Conservation (phyloP, 1,140 invertebrate genomes). For the Acromyrmex charruanus region DNA sequence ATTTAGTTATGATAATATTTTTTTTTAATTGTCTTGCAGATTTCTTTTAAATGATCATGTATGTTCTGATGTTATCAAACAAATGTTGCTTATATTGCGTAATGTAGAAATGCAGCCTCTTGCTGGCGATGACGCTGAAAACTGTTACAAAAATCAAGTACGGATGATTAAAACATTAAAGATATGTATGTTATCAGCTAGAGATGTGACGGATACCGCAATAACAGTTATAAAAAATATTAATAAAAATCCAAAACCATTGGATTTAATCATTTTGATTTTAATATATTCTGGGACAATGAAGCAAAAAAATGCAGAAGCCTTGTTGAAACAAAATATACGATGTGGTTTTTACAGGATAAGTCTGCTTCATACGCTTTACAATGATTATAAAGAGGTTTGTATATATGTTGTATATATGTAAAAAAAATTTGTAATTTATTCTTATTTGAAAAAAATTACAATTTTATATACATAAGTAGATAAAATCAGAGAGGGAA, state of each 20-base stretch:
- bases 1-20: background rate
- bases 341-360: slow-evolving; percentile 81
- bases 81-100: slow-evolving; percentile 79
- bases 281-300: slow-evolving; percentile 72
- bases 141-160: slow-evolving; percentile 81
- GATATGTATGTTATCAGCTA: slow-evolving; percentile 77
- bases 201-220: slow-evolving; percentile 75
- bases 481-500: too few relatives aligned
- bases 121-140: slow-evolving; percentile 75
- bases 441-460: too few relatives aligned
- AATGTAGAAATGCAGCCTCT: slow-evolving; percentile 80
- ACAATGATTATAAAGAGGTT: slow-evolving; percentile 77
- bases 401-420: slow-evolving; percentile 15
- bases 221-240: slow-evolving; percentile 75
- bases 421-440: too few relatives aligned
- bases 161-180: slow-evolving; percentile 79
- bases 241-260: slow-evolving; percentile 77
- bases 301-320: slow-evolving; percentile 79
- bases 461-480: too few relatives aligned
- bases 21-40: slow-evolving; percentile 65
- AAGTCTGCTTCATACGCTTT: slow-evolving; percentile 76
- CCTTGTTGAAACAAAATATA: slow-evolving; percentile 79
- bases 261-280: slow-evolving; percentile 82
- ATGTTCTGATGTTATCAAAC: slow-evolving; percentile 73
- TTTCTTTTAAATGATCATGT: slow-evolving; percentile 80